phyloP scores from a whole-genome alignment of 2,888 invertebrate genomes.

The Drosophila eohydei region DNA sequence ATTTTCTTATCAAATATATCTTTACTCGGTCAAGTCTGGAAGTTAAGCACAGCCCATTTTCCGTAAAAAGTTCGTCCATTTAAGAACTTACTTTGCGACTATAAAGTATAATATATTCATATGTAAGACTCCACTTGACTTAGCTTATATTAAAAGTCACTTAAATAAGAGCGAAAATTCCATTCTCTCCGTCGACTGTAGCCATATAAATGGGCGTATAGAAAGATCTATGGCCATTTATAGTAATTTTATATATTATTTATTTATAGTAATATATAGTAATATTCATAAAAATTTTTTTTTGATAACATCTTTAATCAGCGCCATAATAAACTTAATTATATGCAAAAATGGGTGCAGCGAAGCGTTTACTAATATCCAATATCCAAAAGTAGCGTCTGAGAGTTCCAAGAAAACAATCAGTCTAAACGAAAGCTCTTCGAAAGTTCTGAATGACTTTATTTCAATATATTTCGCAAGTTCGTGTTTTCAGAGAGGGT shows the following conservation, averaged over 20 bases:
- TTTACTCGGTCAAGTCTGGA: neutral
- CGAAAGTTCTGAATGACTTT: neutral
- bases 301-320: neutral
- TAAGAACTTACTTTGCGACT: too few species aligned
- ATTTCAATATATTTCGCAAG: neutral
- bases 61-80: too few species aligned
- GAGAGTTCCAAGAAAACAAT: neutral
- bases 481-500: slow-evolving; percentile 5
- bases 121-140: too few species aligned
- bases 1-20: neutral
- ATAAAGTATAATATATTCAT: too few species aligned
- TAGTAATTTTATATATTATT: too few species aligned
- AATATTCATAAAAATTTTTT: neutral
- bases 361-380: neutral
- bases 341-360: neutral
- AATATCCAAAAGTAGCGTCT: neutral
- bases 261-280: too few species aligned
- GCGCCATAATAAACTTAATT: neutral
- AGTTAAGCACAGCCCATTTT: too few species aligned
- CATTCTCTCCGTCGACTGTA: too few species aligned
- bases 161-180: too few species aligned
- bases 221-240: neutral
- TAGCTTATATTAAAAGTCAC: too few species aligned
- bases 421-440: slow-evolving; percentile 8
- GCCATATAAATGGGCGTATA: neutral